phyloP scores from a whole-genome alignment of 1,140 invertebrate genomes.

The Leptopilina boulardi region DNA sequence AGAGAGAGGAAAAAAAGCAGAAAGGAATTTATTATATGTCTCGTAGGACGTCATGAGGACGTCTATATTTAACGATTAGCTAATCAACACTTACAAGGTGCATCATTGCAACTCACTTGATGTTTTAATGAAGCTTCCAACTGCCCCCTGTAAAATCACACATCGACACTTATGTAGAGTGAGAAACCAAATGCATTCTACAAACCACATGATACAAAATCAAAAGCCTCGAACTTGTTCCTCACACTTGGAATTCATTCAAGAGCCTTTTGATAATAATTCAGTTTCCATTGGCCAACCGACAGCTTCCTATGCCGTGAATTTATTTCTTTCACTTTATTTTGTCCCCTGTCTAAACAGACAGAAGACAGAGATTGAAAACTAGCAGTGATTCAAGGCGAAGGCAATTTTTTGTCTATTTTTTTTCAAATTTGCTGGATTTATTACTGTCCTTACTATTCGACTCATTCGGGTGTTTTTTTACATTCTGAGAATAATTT shows the following conservation, averaged over 20 bases:
- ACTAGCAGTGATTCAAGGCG: neutral
- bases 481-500: neutral
- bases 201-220: neutral
- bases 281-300: neutral
- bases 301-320: neutral
- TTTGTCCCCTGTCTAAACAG: neutral
- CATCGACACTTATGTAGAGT: slow-evolving; percentile 3
- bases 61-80: slow-evolving; percentile 65
- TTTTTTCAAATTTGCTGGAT: neutral
- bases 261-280: slow-evolving; percentile 3
- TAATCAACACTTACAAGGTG: slow-evolving; percentile 40
- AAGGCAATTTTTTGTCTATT: neutral
- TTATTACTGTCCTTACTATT: slow-evolving; percentile 9
- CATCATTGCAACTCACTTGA: neutral
- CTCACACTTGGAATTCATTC: neutral
- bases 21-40: slow-evolving; percentile 47
- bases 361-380: slow-evolving; percentile 2
- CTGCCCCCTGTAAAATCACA: neutral
- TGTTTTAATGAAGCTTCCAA: neutral
- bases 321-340: neutral
- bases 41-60: slow-evolving; percentile 48
- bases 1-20: slow-evolving; percentile 32
- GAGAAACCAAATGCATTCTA: neutral
- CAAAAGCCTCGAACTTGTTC: neutral
- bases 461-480: neutral